phyloP scores from a whole-genome alignment of 2,113 vertebrate genomes.

The Bombycilla garrulus region DNA sequence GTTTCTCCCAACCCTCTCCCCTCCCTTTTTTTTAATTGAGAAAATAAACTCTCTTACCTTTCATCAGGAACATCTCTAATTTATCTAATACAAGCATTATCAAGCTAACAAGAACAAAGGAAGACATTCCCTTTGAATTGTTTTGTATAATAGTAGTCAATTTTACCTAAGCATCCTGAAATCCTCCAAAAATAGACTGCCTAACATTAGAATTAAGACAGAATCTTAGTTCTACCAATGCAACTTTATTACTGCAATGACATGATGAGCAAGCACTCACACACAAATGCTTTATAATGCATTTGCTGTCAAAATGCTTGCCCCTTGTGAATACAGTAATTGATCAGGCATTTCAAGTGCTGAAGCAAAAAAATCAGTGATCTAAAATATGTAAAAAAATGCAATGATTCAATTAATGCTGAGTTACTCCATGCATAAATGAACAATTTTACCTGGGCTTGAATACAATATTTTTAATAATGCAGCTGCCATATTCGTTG shows the following conservation, averaged over 20 bases:
- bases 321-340: background rate
- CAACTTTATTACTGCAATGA: background rate
- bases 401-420: constrained; percentile 60
- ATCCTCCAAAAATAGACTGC: background rate
- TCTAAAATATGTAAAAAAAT: constrained; percentile 29
- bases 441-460: constrained; percentile 53
- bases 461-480: constrained; percentile 58
- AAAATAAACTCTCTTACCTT: background rate
- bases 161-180: background rate
- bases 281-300: background rate
- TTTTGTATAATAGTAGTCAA: background rate
- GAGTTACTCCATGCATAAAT: constrained; percentile 60
- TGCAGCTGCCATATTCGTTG: constrained; percentile 63
- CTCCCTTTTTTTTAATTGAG: background rate
- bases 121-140: background rate
- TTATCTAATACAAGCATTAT: background rate
- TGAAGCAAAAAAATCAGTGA: background rate
- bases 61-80: background rate
- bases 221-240: background rate
- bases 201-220: background rate
- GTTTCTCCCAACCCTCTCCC: rapidly evolving
- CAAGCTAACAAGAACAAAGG: background rate
- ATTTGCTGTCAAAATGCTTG: background rate
- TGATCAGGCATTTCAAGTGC: constrained; percentile 9
- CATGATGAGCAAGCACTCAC: background rate